Base-by-base conservation (phyloP, 2,888 invertebrate species). In the Parelbella ahira region DNA sequence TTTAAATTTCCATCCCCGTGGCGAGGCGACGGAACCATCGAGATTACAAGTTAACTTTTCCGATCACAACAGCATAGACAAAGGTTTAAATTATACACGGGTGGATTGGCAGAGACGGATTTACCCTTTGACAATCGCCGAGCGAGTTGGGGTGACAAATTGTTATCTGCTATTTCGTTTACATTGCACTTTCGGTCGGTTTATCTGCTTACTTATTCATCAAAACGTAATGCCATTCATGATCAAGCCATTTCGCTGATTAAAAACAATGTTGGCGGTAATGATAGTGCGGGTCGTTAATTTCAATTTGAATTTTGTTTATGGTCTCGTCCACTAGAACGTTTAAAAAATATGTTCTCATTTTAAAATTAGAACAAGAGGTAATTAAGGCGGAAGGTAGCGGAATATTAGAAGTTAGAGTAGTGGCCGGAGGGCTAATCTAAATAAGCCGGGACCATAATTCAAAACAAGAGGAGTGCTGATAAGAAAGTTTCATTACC, bases 401-500 rank as follows among this genome's bases (percentile, higher is more conserved):
- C 53, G 49, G 60, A 56, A 51, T 53, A 59, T 60, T 56, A 63
- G 56, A 63, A 60, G 54, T 56, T 51, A 45, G 38, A 50, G 50
- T 60, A 53, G 56, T 54, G 45, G 52, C 51, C 28, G 51, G 60
- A n/a, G 55, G 51, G 54, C 56, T 56, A 56, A 58, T 63, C 61
- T 63, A 64, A 69, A 68, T 66, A 76, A 77, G 69, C 75, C 63
- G 60, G 60, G 62, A 60, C 62, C 71, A 72, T 87, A 83, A 78
- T 68, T 87, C 84, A 86, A 74, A 83, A 74, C 80, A 62, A 68
- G 69, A 68, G 74, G 62, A 64, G 53, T 63, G 66, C 79, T 76
- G 87, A 87, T 87, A 87, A 87, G 82, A 77, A 84, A 84, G 76
- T 86, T 87, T 84, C 86, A 84, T 87, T 87, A 84, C 73, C 70